Conservation (phyloP, 2,113 vertebrate species). For the Calidris pygmaea region DNA sequence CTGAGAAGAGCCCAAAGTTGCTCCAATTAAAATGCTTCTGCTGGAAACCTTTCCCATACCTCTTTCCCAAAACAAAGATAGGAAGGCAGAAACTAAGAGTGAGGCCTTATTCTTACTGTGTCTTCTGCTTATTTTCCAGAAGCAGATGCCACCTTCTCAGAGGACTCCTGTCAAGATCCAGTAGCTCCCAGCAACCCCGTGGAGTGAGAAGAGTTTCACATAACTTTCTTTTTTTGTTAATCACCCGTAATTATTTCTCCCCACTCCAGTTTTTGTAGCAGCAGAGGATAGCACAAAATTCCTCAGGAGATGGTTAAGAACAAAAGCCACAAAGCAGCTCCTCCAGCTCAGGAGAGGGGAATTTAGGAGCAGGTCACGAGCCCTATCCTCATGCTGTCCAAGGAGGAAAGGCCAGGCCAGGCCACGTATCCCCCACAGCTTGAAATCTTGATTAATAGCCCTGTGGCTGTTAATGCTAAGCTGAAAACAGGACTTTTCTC, state of each 20-base stretch:
- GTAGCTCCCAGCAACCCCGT: background rate
- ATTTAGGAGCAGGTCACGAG: background rate
- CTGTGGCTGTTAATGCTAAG: background rate
- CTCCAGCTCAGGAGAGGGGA: background rate
- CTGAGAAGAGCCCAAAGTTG: background rate
- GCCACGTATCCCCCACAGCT: background rate
- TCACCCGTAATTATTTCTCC: background rate
- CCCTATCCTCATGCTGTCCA: background rate
- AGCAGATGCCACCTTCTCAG: background rate
- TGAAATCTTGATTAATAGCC: background rate
- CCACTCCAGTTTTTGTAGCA: background rate
- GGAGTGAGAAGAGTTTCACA: background rate
- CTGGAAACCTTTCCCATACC: background rate
- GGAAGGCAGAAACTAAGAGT: background rate
- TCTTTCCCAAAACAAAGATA: background rate
- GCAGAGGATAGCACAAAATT: background rate
- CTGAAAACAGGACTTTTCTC: conserved; percentile 41
- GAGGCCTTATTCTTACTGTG: background rate
- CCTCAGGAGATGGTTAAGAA: background rate
- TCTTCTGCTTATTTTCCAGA: background rate
- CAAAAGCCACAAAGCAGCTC: background rate
- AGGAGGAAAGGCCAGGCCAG: background rate
- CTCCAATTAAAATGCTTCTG: background rate
- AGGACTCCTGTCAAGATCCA: background rate
- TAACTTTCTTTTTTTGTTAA: background rate